These are phyloP conservation scores for Panorpa germanica DNA, from an alignment of 2,888 invertebrate genomes.

Conservation along the genomic window DNA sequence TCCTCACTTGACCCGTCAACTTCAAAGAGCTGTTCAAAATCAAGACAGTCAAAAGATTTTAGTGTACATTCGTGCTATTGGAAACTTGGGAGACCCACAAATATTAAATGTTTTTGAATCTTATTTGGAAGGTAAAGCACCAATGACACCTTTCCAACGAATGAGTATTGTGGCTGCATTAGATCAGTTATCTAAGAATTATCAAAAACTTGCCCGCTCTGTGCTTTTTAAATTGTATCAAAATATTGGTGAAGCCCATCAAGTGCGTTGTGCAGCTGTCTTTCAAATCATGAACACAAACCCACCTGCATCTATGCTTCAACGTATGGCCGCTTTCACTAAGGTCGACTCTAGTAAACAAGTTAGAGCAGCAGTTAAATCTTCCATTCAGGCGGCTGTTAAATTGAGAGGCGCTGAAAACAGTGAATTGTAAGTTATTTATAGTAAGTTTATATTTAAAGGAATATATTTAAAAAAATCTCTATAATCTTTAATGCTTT, in stretches of 20 bases:
- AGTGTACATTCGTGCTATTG: conserved; percentile 41
- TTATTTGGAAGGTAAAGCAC: conserved; percentile 41
- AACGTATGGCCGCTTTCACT: conserved; percentile 49
- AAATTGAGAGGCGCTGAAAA: conserved; percentile 25
- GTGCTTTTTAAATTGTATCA: conserved; percentile 44
- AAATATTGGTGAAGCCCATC: conserved; percentile 41
- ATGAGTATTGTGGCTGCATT: conserved; percentile 38
- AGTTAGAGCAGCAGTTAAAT: conserved; percentile 45
- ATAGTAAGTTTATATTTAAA: too few relatives aligned
- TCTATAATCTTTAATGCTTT: too few relatives aligned
- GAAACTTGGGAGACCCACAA: conserved; percentile 39
- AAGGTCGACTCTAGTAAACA: conserved; percentile 39
- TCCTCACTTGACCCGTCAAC: conserved; percentile 32
- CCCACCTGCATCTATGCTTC: conserved; percentile 41
- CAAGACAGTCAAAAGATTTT: conserved; percentile 35
- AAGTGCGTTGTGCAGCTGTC: conserved; percentile 45
- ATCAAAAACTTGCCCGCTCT: conserved; percentile 31
- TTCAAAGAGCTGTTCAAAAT: conserved; percentile 31
- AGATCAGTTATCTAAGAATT: conserved; percentile 26
- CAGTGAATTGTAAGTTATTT: conserved; percentile 25
- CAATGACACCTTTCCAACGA: conserved; percentile 38
- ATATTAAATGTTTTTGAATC: conserved; percentile 41
- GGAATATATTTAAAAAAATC: too few relatives aligned
- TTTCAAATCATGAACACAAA: conserved; percentile 35
- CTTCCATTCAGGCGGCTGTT: conserved; percentile 35